These are phyloP conservation scores for Lasius fuliginosus DNA, from an alignment of 2,888 invertebrate species.

Conservation along the genomic window DNA sequence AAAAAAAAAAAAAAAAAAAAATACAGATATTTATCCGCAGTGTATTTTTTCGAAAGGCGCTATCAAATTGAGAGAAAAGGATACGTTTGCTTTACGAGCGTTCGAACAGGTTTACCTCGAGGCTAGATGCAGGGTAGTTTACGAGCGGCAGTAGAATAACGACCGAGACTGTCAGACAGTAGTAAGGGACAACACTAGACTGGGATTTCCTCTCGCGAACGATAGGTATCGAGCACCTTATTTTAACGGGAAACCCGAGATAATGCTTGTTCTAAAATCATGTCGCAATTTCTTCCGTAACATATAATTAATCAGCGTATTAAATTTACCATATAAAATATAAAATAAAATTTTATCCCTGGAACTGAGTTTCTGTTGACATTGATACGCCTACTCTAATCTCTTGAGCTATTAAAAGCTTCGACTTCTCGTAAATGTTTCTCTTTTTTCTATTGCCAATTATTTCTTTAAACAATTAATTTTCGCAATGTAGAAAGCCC, in stretches of 20 bases:
- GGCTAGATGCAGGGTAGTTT: slow-evolving; percentile 8
- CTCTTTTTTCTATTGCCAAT: not conserved
- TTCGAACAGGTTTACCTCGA: not conserved
- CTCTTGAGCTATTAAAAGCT: no score
- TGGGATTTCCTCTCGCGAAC: not conserved
- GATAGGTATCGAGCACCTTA: not conserved
- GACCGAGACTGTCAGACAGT: slow-evolving; percentile 56
- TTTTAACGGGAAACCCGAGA: not conserved
- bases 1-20: no score
- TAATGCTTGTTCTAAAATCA: not conserved
- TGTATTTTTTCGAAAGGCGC: not conserved
- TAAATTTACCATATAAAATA: not conserved
- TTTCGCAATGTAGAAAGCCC: not conserved
- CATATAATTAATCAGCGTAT: not conserved
- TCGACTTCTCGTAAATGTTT: not conserved
- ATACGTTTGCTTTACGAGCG: slow-evolving; percentile 7
- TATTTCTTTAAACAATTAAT: not conserved
- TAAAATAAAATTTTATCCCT: not conserved
- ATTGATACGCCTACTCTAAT: not conserved
- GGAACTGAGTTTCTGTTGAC: not conserved
- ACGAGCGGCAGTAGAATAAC: slow-evolving; percentile 55
- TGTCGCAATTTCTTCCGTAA: not conserved
- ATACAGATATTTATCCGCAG: not conserved
- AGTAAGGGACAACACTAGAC: slow-evolving; percentile 58
- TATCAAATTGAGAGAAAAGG: not conserved